Conservation (phyloP, 2,113 vertebrate genomes). For the Psittacula cyanocephala region DNA sequence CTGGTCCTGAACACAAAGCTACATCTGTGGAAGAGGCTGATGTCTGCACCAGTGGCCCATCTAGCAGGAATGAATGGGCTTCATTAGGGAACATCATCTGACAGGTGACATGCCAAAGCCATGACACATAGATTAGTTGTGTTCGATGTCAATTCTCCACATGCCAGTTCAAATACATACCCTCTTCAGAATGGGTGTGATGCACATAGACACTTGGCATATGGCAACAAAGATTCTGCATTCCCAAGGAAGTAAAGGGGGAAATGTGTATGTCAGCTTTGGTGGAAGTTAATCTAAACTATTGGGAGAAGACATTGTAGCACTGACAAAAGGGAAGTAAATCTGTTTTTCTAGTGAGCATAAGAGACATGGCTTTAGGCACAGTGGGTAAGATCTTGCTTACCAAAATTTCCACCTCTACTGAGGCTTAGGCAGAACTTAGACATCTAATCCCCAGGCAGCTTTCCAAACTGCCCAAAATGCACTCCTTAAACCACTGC, state of each 20-base stretch:
- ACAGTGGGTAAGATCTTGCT: background rate
- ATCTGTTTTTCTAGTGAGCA: background rate
- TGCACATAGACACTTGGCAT: background rate
- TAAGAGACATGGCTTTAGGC: background rate
- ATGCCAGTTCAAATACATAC: background rate
- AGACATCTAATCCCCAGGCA: background rate
- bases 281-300: background rate
- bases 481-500: background rate
- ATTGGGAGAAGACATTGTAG: background rate
- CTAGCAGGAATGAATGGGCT: background rate
- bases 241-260: background rate
- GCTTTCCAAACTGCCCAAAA: background rate
- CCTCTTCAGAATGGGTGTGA: background rate
- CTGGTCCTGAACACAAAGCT: background rate
- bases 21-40: background rate
- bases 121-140: background rate
- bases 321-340: background rate
- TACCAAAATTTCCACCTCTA: background rate
- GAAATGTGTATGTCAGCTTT: background rate
- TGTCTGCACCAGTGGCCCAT: background rate
- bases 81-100: background rate
- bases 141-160: background rate
- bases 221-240: slow-evolving; percentile 12
- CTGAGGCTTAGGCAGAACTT: background rate
- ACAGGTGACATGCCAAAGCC: slow-evolving; percentile 5